These are phyloP conservation scores for Beris chalybata DNA, from an alignment of 2,888 invertebrate genomes.

Conservation along the genomic window DNA sequence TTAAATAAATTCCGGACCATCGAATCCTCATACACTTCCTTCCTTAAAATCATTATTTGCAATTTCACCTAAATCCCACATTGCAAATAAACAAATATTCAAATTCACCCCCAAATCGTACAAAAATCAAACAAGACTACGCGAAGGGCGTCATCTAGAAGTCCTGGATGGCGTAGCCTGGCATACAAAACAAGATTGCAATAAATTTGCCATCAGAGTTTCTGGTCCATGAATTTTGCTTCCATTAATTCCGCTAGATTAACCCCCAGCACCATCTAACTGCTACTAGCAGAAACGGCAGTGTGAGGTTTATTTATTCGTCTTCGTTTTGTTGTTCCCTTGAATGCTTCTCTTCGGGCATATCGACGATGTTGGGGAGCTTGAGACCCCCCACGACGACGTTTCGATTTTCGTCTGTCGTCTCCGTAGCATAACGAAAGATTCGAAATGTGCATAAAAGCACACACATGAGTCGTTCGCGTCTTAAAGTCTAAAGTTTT, in stretches of 20 bases:
- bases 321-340: constrained; percentile 26
- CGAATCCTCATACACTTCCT: background rate
- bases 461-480: too few relatives aligned
- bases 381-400: background rate
- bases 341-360: constrained; percentile 16
- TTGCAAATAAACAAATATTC: background rate
- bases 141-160: background rate
- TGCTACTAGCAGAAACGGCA: constrained; percentile 46
- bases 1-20: background rate
- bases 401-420: constrained; percentile 2
- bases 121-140: background rate
- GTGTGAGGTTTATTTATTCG: constrained; percentile 33
- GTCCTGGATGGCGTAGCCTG: background rate
- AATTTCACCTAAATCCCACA: background rate
- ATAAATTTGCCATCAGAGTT: constrained; percentile 45
- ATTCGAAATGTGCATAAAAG: background rate
- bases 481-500: too few relatives aligned
- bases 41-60: background rate
- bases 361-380: constrained; percentile 2
- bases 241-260: constrained; percentile 58
- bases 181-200: constrained; percentile 33
- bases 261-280: constrained; percentile 54
- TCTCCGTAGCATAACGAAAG: background rate
- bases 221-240: constrained; percentile 56
- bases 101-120: background rate